Conservation (phyloP, 2,113 vertebrate genomes). For the Ctenomys sociabilis region DNA sequence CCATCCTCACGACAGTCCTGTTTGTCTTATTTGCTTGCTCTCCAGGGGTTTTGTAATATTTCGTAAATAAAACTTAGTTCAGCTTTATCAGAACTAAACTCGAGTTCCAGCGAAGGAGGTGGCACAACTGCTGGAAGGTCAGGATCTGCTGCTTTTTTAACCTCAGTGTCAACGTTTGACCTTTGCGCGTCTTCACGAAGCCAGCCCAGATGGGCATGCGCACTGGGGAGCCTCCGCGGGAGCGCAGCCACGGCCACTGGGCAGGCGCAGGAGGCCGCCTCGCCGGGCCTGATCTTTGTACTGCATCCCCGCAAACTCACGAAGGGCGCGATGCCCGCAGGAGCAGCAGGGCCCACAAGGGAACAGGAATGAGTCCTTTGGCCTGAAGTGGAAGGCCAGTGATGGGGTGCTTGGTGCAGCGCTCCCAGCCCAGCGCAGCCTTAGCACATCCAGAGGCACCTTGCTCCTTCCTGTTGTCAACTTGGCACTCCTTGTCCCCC, state of each 20-base stretch:
- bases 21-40: neutral
- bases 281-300: too few species aligned
- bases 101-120: neutral
- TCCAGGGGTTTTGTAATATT: neutral
- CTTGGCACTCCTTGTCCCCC: neutral
- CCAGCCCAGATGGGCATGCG: neutral
- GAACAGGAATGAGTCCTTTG: neutral
- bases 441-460: neutral
- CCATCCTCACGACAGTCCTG: neutral
- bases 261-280: neutral
- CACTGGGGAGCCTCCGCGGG: too few species aligned
- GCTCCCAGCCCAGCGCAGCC: neutral
- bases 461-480: neutral
- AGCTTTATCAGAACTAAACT: conserved; percentile 13
- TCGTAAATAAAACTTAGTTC: neutral
- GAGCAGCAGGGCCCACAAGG: too few species aligned
- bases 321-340: too few species aligned
- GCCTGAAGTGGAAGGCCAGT: neutral
- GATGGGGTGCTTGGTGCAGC: neutral
- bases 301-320: too few species aligned
- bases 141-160: neutral
- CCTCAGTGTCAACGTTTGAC: neutral
- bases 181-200: neutral
- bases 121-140: neutral
- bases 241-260: too few species aligned